Evolutionary conservation across 92 coral and sea anemone genomes (phyloP), one percentile per base, ranked within the genome.

Genomic region (Actinernus sp.): DNA sequence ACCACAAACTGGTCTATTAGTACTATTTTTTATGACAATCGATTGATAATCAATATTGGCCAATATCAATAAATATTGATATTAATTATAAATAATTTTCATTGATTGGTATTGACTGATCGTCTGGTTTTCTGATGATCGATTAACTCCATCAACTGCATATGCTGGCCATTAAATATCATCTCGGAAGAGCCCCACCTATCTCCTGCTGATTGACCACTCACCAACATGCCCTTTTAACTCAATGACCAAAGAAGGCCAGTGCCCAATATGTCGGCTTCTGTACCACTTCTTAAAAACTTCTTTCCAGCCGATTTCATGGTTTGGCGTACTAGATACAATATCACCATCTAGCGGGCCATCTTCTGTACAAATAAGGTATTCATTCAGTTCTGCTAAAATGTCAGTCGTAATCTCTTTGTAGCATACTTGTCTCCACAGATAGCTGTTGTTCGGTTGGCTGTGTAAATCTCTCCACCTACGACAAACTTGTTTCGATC

Each of bases 261-360:
- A 93, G 39, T 79, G 63, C 26, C 98, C 84, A 33, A 90, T 71
- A 43, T 65, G 86, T 26, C 94, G 76, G 24, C 84, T 45, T 53
- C 91, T 58, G 68, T 69, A 86, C 93, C 98, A 93, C 60, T 79
- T 87, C 32, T 72, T 84, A 61, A 90, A 93, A 25, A 90, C 32
- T 14, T 66, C 75, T 31, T 71, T 66, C 98, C 98, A 93, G 51
- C 61, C 36, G 0, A 56, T 37, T 5, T n/a, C 36, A 31, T 26
- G 10, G 32, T 44, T 33, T 22, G 5, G 46, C 45, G 16, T 28
- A 26, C 36, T n/a, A n/a, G n/a, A n/a, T n/a, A n/a, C 22, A 12
- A 31, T 73, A 28, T 50, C 56, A 33, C 32, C 16, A 43, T 3
- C 24, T 0, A 6, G 12, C 12, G 2, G 25, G 20, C 19, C 6